Conservation (phyloP, 2,797 vertebrate genomes). For the Gadopsis marmoratus region DNA sequence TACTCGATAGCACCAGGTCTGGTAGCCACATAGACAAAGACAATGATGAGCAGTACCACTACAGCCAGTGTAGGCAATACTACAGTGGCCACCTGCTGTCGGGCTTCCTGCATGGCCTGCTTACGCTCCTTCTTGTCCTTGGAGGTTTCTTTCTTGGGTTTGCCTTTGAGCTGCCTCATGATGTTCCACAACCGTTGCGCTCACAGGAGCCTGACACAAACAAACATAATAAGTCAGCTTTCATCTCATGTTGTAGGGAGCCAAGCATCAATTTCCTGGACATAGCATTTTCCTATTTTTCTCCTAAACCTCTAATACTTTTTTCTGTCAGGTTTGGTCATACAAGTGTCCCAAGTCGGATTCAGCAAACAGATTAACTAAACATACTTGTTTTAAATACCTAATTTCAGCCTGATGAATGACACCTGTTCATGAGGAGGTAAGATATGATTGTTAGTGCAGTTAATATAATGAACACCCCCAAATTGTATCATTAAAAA, state of each 20-base stretch:
- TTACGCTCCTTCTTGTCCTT: conserved; percentile 98
- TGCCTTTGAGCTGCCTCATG: conserved; percentile 99
- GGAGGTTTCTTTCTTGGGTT: conserved; percentile 96
- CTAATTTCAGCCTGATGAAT: no score
- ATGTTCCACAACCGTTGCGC: conserved; percentile 22
- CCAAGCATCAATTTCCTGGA: not conserved
- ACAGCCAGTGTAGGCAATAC: conserved; percentile 93
- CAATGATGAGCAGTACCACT: conserved; percentile 92
- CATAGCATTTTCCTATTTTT: not conserved
- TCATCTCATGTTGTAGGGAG: not conserved
- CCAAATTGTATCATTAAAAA: no score
- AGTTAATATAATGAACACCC: no score
- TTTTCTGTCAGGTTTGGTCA: not conserved
- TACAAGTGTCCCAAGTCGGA: not conserved
- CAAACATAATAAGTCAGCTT: not conserved
- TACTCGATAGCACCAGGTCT: conserved; percentile 90
- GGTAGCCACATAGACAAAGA: conserved; percentile 96
- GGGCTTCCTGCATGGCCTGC: conserved; percentile 97
- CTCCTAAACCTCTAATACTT: not conserved
- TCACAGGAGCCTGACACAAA: conserved; percentile 53
- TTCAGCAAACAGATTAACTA: not conserved
- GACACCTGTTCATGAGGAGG: no score
- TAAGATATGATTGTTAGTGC: no score
- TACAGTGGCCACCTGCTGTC: conserved; percentile 93
- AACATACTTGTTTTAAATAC: no score